Conservation (phyloP, 2,113 vertebrate species). For the Lamprologus speciosus region DNA sequence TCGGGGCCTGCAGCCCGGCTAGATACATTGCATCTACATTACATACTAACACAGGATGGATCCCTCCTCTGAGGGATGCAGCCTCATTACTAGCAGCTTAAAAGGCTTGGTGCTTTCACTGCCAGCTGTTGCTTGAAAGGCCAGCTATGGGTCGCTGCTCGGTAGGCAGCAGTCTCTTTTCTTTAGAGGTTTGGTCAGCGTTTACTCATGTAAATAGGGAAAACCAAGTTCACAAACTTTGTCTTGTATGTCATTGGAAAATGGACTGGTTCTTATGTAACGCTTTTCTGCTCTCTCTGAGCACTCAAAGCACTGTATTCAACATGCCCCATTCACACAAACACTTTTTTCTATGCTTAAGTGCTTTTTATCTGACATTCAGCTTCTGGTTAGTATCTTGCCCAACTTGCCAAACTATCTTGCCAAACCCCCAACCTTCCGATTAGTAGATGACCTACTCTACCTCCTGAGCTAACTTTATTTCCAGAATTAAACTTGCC, state of each 20-base stretch:
- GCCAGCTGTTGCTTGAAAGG: constrained; percentile 13
- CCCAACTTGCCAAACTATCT: neutral
- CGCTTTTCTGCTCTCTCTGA: neutral
- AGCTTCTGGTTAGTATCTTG: neutral
- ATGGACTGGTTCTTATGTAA: neutral
- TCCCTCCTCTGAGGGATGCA: constrained; percentile 11
- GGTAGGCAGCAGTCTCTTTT: neutral
- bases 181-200: neutral
- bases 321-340: neutral
- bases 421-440: neutral
- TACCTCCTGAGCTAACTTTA: neutral
- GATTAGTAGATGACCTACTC: neutral
- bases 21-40: neutral
- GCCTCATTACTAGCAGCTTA: constrained; percentile 18
- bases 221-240: neutral
- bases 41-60: neutral
- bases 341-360: neutral
- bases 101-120: constrained; percentile 9
- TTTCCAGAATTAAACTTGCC: neutral
- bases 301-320: neutral
- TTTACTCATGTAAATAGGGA: neutral
- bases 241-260: neutral
- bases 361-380: neutral
- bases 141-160: neutral
- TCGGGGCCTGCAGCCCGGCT: constrained; percentile 20